These are phyloP conservation scores for Drosophila fungiperda DNA, from an alignment of 2,888 invertebrate genomes.

Conservation along the genomic window DNA sequence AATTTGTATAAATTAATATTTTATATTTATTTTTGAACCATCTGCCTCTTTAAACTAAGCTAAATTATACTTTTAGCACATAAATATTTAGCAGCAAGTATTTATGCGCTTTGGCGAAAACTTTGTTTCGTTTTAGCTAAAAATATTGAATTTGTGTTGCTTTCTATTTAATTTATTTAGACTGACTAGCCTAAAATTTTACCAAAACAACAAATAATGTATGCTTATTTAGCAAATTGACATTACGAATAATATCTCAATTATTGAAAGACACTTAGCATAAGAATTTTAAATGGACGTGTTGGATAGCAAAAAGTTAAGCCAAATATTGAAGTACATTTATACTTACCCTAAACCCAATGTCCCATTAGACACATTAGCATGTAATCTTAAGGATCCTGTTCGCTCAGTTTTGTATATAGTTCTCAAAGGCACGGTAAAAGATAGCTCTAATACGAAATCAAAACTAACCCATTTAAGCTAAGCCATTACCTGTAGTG, in stretches of 20 bases:
- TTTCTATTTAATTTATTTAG: conserved; percentile 73
- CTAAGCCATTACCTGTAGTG: conserved; percentile 60
- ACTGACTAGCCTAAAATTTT: conserved; percentile 81
- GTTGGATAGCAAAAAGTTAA: conserved; percentile 60
- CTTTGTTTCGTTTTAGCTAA: conserved; percentile 48
- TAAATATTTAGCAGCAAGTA: conserved; percentile 65
- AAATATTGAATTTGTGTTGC: conserved; percentile 55
- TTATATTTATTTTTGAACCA: neutral
- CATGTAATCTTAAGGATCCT: conserved; percentile 38
- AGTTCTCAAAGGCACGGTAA: conserved; percentile 71
- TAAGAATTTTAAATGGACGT: conserved; percentile 57
- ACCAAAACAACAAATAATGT: conserved; percentile 46
- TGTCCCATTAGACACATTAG: conserved; percentile 28
- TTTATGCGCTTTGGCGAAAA: conserved; percentile 62
- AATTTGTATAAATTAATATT: conserved; percentile 1
- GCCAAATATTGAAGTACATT: conserved; percentile 68
- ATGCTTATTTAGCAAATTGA: conserved; percentile 40
- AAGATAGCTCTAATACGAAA: conserved; percentile 64
- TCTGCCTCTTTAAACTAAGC: conserved; percentile 25
- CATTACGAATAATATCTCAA: conserved; percentile 43
- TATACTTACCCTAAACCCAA: conserved; percentile 10
- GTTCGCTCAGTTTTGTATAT: conserved; percentile 56
- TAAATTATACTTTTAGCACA: conserved; percentile 29
- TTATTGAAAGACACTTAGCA: conserved; percentile 44
- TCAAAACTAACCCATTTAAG: conserved; percentile 56